Evolutionary conservation across 2,113 vertebrate genomes (phyloP).

Genomic region (Hydropotes inermis): DNA sequence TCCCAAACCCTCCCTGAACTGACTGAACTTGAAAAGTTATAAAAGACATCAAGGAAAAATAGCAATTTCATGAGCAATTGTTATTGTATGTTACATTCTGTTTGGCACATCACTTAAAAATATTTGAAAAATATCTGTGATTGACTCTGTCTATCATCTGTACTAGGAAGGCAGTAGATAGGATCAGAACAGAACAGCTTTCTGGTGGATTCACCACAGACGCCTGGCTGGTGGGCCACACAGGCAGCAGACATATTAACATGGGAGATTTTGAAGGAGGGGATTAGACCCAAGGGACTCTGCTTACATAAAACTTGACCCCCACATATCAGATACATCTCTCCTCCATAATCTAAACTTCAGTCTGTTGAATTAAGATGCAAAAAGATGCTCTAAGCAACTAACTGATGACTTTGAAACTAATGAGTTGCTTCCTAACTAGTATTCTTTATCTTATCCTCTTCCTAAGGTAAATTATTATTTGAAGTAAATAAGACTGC

Average conservation of each 20-base stretch:
- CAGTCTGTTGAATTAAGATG: neutral
- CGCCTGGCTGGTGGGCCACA: rapidly evolving
- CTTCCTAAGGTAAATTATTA: neutral
- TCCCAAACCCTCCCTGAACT: neutral
- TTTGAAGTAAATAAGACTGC: neutral
- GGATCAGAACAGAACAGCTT: rapidly evolving
- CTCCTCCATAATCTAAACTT: neutral
- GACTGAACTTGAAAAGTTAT: neutral
- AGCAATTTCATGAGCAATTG: neutral
- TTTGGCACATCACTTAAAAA: neutral
- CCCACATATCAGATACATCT: neutral
- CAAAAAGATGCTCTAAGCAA: neutral
- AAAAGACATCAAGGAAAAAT: neutral
- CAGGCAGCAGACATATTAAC: too few species aligned
- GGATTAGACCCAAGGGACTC: neutral
- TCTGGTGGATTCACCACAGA: rapidly evolving
- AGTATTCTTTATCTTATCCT: neutral
- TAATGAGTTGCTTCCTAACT: neutral
- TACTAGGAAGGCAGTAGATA: neutral
- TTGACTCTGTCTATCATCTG: neutral
- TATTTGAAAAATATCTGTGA: neutral
- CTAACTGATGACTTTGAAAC: neutral
- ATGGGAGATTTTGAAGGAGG: rapidly evolving
- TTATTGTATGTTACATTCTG: neutral
- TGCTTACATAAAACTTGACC: neutral